Percentiles rank a stretch among this genome's conserved stretches.
Evolutionary conservation across 2,113 vertebrate species (phyloP).

Genomic region (Callospermophilus lateralis): DNA sequence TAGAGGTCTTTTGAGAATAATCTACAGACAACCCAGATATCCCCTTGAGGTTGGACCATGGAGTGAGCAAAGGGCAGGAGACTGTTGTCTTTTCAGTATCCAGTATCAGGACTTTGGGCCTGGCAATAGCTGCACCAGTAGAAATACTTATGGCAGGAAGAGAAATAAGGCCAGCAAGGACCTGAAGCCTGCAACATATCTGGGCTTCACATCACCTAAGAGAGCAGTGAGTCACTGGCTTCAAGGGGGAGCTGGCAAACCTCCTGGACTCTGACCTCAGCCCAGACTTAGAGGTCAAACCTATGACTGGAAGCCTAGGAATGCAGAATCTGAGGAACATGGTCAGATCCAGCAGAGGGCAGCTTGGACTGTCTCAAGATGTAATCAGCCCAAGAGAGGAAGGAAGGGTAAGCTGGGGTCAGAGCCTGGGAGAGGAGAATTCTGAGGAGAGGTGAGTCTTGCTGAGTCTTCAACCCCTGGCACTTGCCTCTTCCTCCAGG

Average conservation of each 20-base stretch:
- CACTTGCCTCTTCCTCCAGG: neutral
- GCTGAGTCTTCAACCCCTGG: neutral
- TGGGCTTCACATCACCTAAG: neutral
- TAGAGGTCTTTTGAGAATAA: no score
- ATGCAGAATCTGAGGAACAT: neutral
- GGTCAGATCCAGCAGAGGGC: no score
- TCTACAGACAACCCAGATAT: no score
- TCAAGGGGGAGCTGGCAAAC: neutral
- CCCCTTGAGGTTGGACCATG: neutral
- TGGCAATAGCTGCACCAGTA: neutral
- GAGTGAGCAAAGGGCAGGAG: neutral
- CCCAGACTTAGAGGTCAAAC: neutral
- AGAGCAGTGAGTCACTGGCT: neutral
- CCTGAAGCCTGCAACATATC: accelerated
- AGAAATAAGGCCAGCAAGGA: no score
- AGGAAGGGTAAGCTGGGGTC: neutral
- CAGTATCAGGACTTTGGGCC: neutral
- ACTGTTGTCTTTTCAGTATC: neutral
- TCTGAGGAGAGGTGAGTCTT: neutral
- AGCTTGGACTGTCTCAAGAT: no score
- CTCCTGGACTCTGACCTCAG: neutral
- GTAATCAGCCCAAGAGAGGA: neutral
- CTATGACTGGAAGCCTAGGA: neutral
- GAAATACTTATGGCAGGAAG: neutral
- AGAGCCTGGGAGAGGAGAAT: neutral